Base-by-base conservation (phyloP, 1,140 invertebrate species). In the Gryon sp. region DNA sequence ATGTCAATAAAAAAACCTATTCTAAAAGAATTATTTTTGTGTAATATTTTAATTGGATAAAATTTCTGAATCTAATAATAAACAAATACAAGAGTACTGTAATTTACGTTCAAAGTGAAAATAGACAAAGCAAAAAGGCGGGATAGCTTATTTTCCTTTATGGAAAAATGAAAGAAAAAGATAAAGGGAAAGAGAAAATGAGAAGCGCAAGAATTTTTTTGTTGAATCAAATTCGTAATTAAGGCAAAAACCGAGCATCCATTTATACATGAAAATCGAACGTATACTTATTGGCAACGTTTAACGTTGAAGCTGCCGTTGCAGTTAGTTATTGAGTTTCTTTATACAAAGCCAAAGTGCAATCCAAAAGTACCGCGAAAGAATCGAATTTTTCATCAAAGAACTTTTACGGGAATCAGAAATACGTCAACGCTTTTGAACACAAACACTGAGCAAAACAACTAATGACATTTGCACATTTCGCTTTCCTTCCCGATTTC, bases 401-500 rank as follows among this genome's bases (percentile, higher is more conserved):
- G 62, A 53, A 45, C 60, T 66, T n/a, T 66, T 66, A 24, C 14
- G 14, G 30, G 32, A 50, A 66, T 69, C 73, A 63, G 43, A 72
- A 60, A 70, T 57, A 68, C 68, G 45, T 55, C 53, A 41, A 30
- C 41, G 60, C 55, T 55, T 76, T 66, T 60, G 26, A 43, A 22
- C 40, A 57, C 55, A 74, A 74, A 65, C 38, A 43, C 32, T 68
- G 68, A 57, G 26, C 41, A 28, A 18, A 65, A 65, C 45, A 52
- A 52, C 46, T 78, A 74, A 78, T 78, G 69, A 74, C 69, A 65
- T 69, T 78, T 69, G 57, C 63, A 65, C 69, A 52, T 65, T 74
- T 69, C 55, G 32, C 36, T 41, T 52, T 55, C 38, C 18, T 60
- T 20, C 2, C 11, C 1, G 4, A 9, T n/a, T 22, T 26, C n/a